A percentile compares a stretch with the other conserved stretches of the same genome.
Conservation (phyloP, 2,888 invertebrate genomes). For the Silvanus unidentatus region DNA sequence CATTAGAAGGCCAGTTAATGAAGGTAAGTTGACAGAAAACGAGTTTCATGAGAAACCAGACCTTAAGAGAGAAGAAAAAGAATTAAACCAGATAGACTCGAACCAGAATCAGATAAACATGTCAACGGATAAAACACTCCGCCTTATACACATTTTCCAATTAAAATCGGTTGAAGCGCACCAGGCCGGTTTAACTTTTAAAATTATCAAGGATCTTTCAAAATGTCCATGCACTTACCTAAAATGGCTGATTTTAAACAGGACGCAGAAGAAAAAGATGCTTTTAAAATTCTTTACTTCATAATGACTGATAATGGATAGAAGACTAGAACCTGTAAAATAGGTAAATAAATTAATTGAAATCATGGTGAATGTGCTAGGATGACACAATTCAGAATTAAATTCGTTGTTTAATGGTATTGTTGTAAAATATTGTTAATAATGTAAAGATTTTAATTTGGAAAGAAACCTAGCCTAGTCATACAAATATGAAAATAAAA, state of each 20-base stretch:
- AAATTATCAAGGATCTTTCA: conserved; percentile 22
- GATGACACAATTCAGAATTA: no score
- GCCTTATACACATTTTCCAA: conserved; percentile 26
- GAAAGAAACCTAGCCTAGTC: no score
- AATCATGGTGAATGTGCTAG: no score
- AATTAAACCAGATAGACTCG: conserved; percentile 38
- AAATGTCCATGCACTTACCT: conserved; percentile 42
- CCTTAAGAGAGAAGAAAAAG: conserved; percentile 4
- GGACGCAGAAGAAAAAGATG: conserved; percentile 31
- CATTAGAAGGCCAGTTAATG: conserved; percentile 33
- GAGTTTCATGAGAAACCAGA: conserved; percentile 36
- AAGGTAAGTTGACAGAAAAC: conserved; percentile 38
- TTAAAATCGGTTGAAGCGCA: no score
- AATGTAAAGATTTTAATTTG: no score
- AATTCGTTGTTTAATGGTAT: no score
- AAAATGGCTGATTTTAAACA: conserved; percentile 40
- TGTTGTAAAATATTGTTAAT: no score
- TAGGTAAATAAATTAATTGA: neutral
- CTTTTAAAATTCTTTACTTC: conserved; percentile 37
- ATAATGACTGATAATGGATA: conserved; percentile 26
- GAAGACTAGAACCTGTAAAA: conserved; percentile 25
- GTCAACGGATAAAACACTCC: conserved; percentile 39
- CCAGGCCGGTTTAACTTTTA: no score
- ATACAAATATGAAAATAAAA: no score
- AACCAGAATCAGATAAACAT: conserved; percentile 45